Evolutionary conservation across 2,797 vertebrate genomes (phyloP), one percentile per base, ranked within the genome.

Genomic region (Gallinago nigripennis): DNA sequence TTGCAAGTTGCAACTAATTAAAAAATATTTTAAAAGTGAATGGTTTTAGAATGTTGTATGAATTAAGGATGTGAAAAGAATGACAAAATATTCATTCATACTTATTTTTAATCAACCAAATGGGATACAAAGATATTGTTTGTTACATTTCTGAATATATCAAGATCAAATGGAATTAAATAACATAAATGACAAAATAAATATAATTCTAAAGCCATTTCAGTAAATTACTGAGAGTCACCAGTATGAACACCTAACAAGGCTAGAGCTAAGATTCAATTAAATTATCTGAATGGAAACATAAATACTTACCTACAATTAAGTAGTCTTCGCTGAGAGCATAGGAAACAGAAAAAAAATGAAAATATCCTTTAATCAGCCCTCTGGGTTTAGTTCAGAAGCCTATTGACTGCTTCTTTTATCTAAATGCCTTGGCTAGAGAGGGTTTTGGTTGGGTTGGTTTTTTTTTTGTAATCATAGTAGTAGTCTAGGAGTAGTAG

Each of bases 1-100:
- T 96, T 94, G 54, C 81, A 97, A 97, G 96, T 96, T 92, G 93
- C 91, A 96, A 88, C 92, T 97, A 98, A 98, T 97, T 97, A 95
- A 96, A 98, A 96, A 93, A 90, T 88, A 71, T 70, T 97, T 97
- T 14, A 81, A 80, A 96, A 94, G 76, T 79, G 83, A 97, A 96
- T 94, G 61, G 37, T 15, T 97, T 97, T 93, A 86, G 95, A 97
- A 94, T 83, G 57, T 86, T 97, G 93, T 24, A 77, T 69, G 86
- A 96, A 96, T 96, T 96, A 96, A 66, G n/a, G 86, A 92, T 95
- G 94, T 48, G 92, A 96, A 60, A 75, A 90, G 81, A 96, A 4
- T 23, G 82, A 51, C 79, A 80, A 80, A 96, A 87, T 91, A 91
- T 81, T 63, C 65, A 92, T 88, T 96, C 94, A 90, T 89, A 70